Conservation (phyloP, 2,888 invertebrate genomes). For the Drosophila tripunctata region DNA sequence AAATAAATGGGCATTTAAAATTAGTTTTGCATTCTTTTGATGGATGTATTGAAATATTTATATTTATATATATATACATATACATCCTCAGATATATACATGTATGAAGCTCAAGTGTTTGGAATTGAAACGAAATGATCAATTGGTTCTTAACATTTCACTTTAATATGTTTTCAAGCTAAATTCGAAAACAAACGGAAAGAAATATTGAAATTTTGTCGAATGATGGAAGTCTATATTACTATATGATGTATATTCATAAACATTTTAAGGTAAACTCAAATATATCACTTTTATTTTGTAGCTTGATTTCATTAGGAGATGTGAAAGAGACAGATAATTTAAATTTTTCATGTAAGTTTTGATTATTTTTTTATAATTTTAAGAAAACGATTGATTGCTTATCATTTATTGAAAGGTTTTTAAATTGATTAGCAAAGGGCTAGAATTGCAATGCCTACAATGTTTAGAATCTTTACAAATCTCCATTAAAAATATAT, state of each 20-base stretch:
- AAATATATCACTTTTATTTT: no score
- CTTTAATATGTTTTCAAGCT: conserved; percentile 1
- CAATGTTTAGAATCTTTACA: no score
- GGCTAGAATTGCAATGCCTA: no score
- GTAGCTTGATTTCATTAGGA: not conserved
- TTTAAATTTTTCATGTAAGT: no score
- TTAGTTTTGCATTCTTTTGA: conserved; percentile 13
- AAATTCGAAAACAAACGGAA: conserved; percentile 1
- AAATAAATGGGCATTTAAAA: conserved; percentile 7
- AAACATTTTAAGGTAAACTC: not conserved
- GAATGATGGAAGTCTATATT: not conserved
- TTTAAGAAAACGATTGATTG: no score
- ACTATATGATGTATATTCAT: not conserved
- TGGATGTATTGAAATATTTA: conserved; percentile 44
- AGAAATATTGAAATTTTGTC: conserved; percentile 1
- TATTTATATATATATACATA: no score
- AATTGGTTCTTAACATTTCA: conserved; percentile 2
- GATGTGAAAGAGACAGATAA: not conserved
- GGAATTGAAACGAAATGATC: conserved; percentile 5
- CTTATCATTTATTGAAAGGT: no score
- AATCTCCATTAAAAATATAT: no score
- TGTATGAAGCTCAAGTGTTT: conserved; percentile 18
- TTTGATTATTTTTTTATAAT: no score
- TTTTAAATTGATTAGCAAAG: no score
- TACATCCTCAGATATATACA: no score